Evolutionary conservation across 1,140 invertebrate genomes (phyloP).

Genomic region (Musca vetustissima): DNA sequence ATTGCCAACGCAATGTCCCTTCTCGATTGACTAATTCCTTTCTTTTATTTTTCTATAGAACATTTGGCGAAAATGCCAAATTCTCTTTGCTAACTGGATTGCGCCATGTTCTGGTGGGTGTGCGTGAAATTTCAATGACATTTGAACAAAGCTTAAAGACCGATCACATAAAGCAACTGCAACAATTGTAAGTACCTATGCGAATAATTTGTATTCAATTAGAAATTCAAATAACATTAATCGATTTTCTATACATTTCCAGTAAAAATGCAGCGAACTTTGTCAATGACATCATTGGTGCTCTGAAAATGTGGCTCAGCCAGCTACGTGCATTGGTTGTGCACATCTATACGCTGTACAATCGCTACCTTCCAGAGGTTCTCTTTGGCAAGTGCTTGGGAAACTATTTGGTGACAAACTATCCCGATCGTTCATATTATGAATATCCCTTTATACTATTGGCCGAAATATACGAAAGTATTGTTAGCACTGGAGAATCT

Average conservation of each 20-base stretch:
- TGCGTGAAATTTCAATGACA: conserved; percentile 25
- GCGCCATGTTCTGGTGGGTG: conserved; percentile 26
- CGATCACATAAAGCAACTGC: conserved; percentile 25
- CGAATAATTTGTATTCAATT: neutral
- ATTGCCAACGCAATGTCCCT: no score
- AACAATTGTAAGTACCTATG: conserved; percentile 23
- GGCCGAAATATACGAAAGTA: conserved; percentile 5
- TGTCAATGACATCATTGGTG: conserved; percentile 11
- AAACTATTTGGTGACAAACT: conserved; percentile 13
- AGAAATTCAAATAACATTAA: neutral
- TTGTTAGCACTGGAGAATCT: neutral
- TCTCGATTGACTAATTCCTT: neutral
- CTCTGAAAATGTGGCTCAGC: conserved; percentile 18
- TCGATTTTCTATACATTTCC: neutral
- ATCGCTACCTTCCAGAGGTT: conserved; percentile 23
- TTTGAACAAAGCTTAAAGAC: conserved; percentile 19
- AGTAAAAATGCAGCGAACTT: conserved; percentile 18
- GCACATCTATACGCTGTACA: conserved; percentile 16
- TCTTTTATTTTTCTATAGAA: no score
- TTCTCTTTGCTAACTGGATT: conserved; percentile 17
- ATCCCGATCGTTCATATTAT: conserved; percentile 23
- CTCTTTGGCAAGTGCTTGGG: conserved; percentile 25
- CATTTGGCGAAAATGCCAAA: conserved; percentile 18
- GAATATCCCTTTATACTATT: conserved; percentile 26
- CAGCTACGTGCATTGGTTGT: conserved; percentile 13